Conservation (phyloP, 2,797 vertebrate species). For the Eulemur mongoz region DNA sequence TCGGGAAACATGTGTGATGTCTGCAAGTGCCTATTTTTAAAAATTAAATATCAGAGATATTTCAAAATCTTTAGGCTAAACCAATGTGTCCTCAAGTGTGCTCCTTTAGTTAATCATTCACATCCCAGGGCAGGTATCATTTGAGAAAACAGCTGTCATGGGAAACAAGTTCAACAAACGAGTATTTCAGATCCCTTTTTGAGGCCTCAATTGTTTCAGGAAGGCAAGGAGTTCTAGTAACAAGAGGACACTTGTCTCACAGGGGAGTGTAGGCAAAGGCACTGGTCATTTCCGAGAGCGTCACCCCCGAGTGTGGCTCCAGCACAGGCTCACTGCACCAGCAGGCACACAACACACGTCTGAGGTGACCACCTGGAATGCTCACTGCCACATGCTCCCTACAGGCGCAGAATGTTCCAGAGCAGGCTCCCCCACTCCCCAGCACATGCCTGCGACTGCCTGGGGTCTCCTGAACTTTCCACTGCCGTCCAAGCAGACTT, state of each 20-base stretch:
- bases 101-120: not conserved
- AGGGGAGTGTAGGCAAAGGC: not conserved
- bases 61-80: not conserved
- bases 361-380: not conserved
- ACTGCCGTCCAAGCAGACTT: not conserved
- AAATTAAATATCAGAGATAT: not conserved
- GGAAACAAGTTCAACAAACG: not conserved
- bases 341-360: not conserved
- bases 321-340: not conserved
- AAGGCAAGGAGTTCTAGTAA: not conserved
- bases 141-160: not conserved
- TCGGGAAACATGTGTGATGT: not conserved
- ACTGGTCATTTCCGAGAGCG: not conserved
- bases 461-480: not conserved
- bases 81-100: not conserved
- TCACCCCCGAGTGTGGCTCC: not conserved
- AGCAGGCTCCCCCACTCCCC: not conserved
- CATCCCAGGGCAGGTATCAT: not conserved
- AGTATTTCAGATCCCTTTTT: not conserved
- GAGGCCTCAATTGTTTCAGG: not conserved
- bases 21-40: not conserved
- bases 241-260: not conserved
- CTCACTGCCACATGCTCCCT: not conserved
- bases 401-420: not conserved
- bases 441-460: not conserved